A percentile compares a stretch with the other conserved stretches of the same genome.
phyloP scores from a whole-genome alignment of 2,888 invertebrate species.

The Epistrophe grossulariae region DNA sequence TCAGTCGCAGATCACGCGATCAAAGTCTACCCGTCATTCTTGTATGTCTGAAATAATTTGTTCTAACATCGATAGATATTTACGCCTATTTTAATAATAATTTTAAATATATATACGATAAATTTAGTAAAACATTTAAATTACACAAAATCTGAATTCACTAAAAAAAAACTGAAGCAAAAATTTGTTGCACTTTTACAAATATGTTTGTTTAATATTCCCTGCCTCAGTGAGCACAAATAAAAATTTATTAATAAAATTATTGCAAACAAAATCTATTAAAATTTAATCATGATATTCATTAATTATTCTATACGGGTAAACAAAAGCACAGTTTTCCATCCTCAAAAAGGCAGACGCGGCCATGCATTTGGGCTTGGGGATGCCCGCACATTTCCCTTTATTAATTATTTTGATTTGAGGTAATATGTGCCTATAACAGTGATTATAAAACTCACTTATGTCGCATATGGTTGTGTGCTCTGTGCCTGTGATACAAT shows the following conservation, averaged over 20 bases:
- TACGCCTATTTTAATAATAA: too few relatives aligned
- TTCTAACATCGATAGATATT: too few relatives aligned
- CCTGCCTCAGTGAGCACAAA: too few relatives aligned
- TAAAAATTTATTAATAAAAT: slow-evolving; percentile 21
- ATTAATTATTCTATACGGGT: slow-evolving; percentile 49
- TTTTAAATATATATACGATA: too few relatives aligned
- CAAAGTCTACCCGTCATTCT: too few relatives aligned
- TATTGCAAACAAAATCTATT: slow-evolving; percentile 4
- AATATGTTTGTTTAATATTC: too few relatives aligned
- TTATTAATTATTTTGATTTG: slow-evolving; percentile 68
- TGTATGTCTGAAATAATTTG: too few relatives aligned
- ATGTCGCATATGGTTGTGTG: slow-evolving; percentile 12
- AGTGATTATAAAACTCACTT: slow-evolving; percentile 21
- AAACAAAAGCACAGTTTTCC: slow-evolving; percentile 26
- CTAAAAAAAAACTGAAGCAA: too few relatives aligned
- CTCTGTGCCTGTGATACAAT: slow-evolving; percentile 26
- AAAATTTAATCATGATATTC: slow-evolving; percentile 52
- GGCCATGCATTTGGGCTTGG: slow-evolving; percentile 45
- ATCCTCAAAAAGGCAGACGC: slow-evolving; percentile 37
- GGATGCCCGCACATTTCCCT: slow-evolving; percentile 59
- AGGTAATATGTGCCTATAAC: slow-evolving; percentile 48
- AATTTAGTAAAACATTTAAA: too few relatives aligned
- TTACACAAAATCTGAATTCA: too few relatives aligned
- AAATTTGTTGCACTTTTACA: too few relatives aligned
- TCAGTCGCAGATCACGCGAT: too few relatives aligned